These are phyloP conservation scores for Hippocampus barbouri DNA, from an alignment of 2,113 vertebrate genomes.

Conservation along the genomic window DNA sequence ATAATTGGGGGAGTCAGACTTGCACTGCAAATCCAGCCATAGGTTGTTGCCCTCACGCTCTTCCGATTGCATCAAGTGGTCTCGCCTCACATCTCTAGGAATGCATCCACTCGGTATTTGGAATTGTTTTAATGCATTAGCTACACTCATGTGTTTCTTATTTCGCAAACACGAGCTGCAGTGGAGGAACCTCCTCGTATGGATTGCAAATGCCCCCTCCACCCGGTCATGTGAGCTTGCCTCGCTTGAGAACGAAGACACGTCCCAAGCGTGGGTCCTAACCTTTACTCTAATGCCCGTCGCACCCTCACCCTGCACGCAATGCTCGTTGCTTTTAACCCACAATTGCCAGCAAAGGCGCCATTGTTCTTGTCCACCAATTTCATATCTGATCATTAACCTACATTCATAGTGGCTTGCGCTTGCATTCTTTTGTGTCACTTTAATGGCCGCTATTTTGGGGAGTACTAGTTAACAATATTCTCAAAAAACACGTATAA, in stretches of 20 bases:
- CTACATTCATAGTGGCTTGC: conserved; percentile 61
- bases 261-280: conserved; percentile 46
- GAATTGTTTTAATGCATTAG: neutral
- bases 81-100: neutral
- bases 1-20: no score
- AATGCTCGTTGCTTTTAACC: conserved; percentile 43
- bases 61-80: neutral
- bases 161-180: neutral
- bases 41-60: no score
- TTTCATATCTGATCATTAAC: conserved; percentile 69
- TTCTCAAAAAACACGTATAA: neutral
- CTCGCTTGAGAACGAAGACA: conserved; percentile 31
- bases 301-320: conserved; percentile 6
- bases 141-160: neutral
- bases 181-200: neutral
- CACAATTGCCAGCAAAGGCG: conserved; percentile 63
- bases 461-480: neutral
- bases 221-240: conserved; percentile 40
- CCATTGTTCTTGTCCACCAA: conserved; percentile 66
- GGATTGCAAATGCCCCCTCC: neutral
- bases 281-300: conserved; percentile 63
- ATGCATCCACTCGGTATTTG: neutral
- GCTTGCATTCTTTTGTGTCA: conserved; percentile 53
- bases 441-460: conserved; percentile 32
- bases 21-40: no score